Percentiles rank a stretch among this genome's conserved stretches.
Evolutionary conservation across 2,888 invertebrate genomes (phyloP).

Genomic region (Netelia fuscicornis): DNA sequence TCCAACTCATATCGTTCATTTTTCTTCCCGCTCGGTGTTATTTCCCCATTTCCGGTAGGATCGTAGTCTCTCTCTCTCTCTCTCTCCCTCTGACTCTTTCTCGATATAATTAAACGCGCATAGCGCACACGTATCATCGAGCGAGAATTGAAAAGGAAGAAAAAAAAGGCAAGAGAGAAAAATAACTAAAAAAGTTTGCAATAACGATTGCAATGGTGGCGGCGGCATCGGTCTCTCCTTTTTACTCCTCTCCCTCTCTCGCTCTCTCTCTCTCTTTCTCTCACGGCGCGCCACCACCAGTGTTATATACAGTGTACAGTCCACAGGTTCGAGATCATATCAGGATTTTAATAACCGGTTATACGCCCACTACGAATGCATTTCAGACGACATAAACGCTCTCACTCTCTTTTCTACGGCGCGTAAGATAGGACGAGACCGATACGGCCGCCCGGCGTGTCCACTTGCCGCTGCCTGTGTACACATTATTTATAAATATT

Average conservation of each 20-base stretch:
- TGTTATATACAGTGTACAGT: conserved; percentile 26
- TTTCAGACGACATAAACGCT: conserved; percentile 77
- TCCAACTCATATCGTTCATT: not conserved
- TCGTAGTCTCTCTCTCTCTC: not conserved
- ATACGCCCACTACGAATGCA: conserved; percentile 76
- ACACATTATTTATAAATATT: conserved; percentile 60
- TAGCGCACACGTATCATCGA: conserved; percentile 39
- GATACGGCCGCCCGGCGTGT: conserved; percentile 73
- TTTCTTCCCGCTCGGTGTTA: conserved; percentile 8
- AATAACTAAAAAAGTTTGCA: conserved; percentile 48
- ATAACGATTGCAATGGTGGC: conserved; percentile 53
- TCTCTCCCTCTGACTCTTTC: not conserved
- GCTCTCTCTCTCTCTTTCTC: conserved; percentile 31
- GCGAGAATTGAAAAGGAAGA: conserved; percentile 28
- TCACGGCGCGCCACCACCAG: conserved; percentile 63
- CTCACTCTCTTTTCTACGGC: conserved; percentile 64
- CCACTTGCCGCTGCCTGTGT: conserved; percentile 63
- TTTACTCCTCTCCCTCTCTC: conserved; percentile 37
- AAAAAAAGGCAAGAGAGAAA: conserved; percentile 47
- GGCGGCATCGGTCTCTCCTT: conserved; percentile 43
- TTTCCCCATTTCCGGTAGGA: conserved; percentile 50
- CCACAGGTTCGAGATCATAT: conserved; percentile 70
- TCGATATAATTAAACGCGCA: conserved; percentile 62
- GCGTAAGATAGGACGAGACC: conserved; percentile 73
- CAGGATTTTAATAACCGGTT: conserved; percentile 77